Conservation (phyloP, 1,140 invertebrate genomes). For the Chymomyza costata region DNA sequence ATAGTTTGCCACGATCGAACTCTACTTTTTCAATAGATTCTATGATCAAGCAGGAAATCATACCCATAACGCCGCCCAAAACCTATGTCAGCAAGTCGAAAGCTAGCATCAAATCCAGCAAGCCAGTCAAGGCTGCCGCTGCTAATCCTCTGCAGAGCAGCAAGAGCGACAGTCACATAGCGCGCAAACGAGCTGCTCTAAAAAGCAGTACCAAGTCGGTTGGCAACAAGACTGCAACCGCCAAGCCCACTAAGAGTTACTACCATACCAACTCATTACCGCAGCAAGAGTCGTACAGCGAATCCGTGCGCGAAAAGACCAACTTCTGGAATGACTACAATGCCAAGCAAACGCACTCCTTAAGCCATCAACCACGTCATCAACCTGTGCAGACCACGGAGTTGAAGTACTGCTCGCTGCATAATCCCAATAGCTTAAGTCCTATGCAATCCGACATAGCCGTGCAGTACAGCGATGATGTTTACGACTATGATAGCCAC, state of each 20-base stretch:
- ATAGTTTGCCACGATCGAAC: slow-evolving; percentile 64
- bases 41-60: slow-evolving; percentile 37
- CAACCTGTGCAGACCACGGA: slow-evolving; percentile 5
- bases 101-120: slow-evolving; percentile 9
- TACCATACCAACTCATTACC: background rate
- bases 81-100: slow-evolving; percentile 52
- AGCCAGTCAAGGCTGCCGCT: slow-evolving; percentile 13
- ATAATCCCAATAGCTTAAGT: slow-evolving; percentile 12
- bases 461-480: slow-evolving; percentile 34
- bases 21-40: slow-evolving; percentile 74
- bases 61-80: slow-evolving; percentile 43
- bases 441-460: background rate
- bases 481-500: slow-evolving; percentile 31
- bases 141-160: slow-evolving; percentile 39
- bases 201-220: background rate
- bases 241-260: slow-evolving; percentile 5
- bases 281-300: slow-evolving; percentile 36
- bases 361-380: slow-evolving; percentile 14
- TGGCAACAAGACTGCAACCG: background rate
- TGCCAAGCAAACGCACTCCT: slow-evolving; percentile 46
- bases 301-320: slow-evolving; percentile 55
- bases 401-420: slow-evolving; percentile 33
- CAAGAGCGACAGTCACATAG: slow-evolving; percentile 58
- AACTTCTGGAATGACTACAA: slow-evolving; percentile 68
- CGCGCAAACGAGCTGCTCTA: slow-evolving; percentile 32